These are phyloP conservation scores for Solen grandis DNA, from an alignment of 1,140 invertebrate genomes.

Conservation along the genomic window DNA sequence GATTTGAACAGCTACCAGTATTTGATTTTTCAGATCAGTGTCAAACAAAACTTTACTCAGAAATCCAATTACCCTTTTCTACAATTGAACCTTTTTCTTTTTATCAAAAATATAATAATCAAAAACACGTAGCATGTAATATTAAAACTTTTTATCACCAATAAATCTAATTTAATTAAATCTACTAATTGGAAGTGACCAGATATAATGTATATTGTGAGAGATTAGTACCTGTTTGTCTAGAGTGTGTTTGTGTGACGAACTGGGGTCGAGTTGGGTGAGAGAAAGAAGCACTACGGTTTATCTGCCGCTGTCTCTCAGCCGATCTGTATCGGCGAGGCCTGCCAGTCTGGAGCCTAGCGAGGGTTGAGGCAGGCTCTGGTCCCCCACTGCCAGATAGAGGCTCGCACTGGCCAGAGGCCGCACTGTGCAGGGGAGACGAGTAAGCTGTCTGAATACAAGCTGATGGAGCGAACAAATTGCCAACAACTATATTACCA, in stretches of 20 bases:
- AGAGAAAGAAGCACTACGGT: conserved; percentile 50
- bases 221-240: not conserved
- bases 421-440: not conserved
- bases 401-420: not conserved
- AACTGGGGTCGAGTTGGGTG: conserved; percentile 7
- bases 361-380: not conserved
- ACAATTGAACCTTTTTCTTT: too few relatives aligned
- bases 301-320: conserved; percentile 25
- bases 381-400: not conserved
- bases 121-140: too few relatives aligned
- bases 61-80: too few relatives aligned
- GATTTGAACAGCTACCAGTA: too few relatives aligned
- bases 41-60: too few relatives aligned
- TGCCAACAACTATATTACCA: conserved; percentile 16
- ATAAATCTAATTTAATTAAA: too few relatives aligned
- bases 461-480: not conserved
- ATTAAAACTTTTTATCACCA: too few relatives aligned
- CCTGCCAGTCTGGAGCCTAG: not conserved
- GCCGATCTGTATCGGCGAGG: not conserved
- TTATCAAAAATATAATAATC: too few relatives aligned
- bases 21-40: too few relatives aligned
- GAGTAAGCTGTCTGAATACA: conserved; percentile 31
- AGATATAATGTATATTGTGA: too few relatives aligned
- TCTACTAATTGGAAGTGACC: too few relatives aligned
- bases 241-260: not conserved